A percentile compares a stretch with the other conserved stretches of the same genome.
phyloP scores from a whole-genome alignment of 2,113 vertebrate species.

The Hydrolagus affinis region DNA sequence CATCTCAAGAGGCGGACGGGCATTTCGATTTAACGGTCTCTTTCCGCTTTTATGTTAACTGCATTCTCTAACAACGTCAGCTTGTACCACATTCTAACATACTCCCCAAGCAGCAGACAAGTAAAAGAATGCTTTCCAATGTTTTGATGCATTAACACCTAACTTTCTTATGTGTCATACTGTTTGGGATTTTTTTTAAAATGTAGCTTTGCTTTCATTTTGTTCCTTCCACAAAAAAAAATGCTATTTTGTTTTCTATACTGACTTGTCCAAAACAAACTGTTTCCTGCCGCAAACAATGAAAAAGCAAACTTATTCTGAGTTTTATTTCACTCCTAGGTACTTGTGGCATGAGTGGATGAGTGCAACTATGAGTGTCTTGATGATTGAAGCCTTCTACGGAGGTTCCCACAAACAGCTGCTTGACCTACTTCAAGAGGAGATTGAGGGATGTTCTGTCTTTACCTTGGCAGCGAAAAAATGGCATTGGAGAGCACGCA shows the following conservation, averaged over 20 bases:
- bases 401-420: conserved; percentile 94
- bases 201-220: neutral
- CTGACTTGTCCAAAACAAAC: neutral
- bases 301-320: neutral
- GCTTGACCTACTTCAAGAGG: conserved; percentile 70
- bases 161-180: neutral
- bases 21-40: too few relatives aligned
- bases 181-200: neutral
- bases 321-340: conserved; percentile 18
- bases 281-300: neutral
- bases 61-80: too few relatives aligned
- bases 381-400: conserved; percentile 83
- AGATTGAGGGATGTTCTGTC: conserved; percentile 56
- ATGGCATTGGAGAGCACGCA: conserved; percentile 91
- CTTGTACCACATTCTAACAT: too few relatives aligned
- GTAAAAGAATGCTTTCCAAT: neutral
- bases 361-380: conserved; percentile 54
- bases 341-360: conserved; percentile 31
- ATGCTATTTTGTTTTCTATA: neutral
- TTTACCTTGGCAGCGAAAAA: conserved; percentile 84
- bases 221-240: neutral
- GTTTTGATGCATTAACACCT: neutral
- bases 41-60: too few relatives aligned
- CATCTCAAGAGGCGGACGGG: too few relatives aligned
- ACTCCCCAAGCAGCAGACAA: neutral